Evolutionary conservation across 2,797 vertebrate genomes (phyloP).

Genomic region (Telmatherina bonti): DNA sequence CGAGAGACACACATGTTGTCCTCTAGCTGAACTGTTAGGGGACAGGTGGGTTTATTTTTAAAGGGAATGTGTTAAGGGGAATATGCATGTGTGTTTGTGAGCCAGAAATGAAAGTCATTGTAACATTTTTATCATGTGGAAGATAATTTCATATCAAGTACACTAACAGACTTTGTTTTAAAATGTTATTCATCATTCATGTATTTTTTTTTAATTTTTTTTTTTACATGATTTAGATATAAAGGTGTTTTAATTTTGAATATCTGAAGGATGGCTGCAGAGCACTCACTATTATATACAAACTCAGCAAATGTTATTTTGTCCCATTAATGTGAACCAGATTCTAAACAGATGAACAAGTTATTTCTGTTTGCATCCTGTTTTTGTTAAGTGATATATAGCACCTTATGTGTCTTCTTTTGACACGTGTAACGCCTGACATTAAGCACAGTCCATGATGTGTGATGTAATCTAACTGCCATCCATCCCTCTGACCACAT

Average conservation of each 20-base stretch:
- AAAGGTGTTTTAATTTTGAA: too few species aligned
- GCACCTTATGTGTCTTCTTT: neutral
- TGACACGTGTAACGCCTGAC: neutral
- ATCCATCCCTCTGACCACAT: conserved; percentile 43
- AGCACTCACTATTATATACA: neutral
- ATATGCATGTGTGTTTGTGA: conserved; percentile 13
- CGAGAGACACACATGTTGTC: too few species aligned
- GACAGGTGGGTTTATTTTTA: too few species aligned
- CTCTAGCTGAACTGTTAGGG: too few species aligned
- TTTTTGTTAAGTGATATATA: neutral
- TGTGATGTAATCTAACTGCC: conserved; percentile 38
- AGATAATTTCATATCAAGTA: conserved; percentile 39
- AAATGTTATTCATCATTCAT: neutral
- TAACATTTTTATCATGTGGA: conserved; percentile 20
- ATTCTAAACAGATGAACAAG: neutral
- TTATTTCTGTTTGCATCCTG: neutral
- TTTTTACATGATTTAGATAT: too few species aligned
- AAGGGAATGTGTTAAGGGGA: too few species aligned
- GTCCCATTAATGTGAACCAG: neutral
- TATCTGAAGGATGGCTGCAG: neutral
- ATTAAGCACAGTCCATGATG: conserved; percentile 5
- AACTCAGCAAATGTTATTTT: neutral
- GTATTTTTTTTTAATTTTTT: neutral
- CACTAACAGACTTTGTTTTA: conserved; percentile 36
- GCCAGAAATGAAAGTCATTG: conserved; percentile 41